These are phyloP conservation scores for Psittacula derbiana DNA, from an alignment of 2,797 vertebrate genomes.

Conservation along the genomic window DNA sequence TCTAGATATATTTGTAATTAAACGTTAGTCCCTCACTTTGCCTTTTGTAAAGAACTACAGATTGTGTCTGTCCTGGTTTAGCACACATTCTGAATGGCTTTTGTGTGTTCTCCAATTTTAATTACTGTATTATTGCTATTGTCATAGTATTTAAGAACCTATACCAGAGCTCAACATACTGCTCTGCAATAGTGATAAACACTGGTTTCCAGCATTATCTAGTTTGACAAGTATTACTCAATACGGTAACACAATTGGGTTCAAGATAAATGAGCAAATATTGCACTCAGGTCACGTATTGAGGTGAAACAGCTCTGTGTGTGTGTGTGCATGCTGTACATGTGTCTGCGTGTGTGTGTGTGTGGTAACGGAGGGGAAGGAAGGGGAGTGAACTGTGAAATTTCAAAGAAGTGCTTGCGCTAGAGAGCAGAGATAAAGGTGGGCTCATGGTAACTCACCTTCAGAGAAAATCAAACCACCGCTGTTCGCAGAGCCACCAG, in stretches of 20 bases:
- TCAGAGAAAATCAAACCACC: constrained; percentile 7
- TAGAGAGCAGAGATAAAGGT: constrained; percentile 14
- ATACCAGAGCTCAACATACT: background rate
- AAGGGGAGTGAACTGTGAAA: constrained; percentile 67
- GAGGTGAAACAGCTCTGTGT: background rate
- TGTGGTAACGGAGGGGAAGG: constrained; percentile 58
- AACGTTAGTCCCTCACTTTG: background rate
- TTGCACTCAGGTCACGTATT: background rate
- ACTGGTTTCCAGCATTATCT: background rate
- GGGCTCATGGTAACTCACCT: background rate
- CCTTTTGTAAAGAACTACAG: background rate
- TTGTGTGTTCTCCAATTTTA: background rate
- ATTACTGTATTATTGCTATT: background rate
- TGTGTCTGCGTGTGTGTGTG: background rate
- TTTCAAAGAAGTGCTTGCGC: constrained; percentile 17
- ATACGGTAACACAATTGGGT: background rate
- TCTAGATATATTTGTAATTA: background rate
- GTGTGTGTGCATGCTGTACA: background rate
- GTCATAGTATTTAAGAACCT: background rate
- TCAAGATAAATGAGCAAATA: background rate
- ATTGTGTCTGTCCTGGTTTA: background rate
- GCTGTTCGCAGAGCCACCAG: background rate
- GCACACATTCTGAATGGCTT: background rate
- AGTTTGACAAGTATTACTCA: background rate
- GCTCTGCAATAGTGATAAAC: background rate